Conservation (phyloP, 2,797 vertebrate genomes). For the Dicrostonyx torquatus region DNA sequence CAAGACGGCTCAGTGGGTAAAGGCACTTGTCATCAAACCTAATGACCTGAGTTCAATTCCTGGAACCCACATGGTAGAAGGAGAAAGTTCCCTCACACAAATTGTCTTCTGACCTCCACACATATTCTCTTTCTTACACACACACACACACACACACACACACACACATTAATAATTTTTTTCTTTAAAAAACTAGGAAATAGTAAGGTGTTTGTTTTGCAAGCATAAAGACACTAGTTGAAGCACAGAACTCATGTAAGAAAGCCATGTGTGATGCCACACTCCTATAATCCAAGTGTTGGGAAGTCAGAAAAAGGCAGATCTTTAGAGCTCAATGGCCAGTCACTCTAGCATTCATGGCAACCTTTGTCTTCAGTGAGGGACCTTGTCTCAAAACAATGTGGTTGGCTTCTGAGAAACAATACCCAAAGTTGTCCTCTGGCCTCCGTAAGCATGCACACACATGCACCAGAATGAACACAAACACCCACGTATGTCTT, state of each 20-base stretch:
- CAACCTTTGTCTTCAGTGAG: neutral
- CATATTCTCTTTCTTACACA: neutral
- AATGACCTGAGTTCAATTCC: neutral
- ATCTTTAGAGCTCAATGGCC: neutral
- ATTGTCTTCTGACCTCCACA: neutral
- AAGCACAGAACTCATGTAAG: neutral
- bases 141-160: neutral
- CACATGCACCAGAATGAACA: neutral
- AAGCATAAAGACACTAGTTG: neutral
- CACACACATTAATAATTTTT: neutral
- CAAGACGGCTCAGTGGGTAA: neutral
- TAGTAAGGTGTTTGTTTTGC: neutral
- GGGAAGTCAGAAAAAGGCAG: neutral
- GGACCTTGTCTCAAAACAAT: neutral
- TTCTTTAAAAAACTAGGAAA: neutral
- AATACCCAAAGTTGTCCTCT: neutral
- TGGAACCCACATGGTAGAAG: neutral
- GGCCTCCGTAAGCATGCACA: no score
- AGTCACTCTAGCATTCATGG: neutral
- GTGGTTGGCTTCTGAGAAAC: neutral
- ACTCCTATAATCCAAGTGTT: neutral
- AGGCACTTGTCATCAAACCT: neutral
- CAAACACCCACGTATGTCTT: neutral
- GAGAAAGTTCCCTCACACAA: neutral
- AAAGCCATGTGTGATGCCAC: neutral